Base-by-base conservation (phyloP, 2,888 invertebrate genomes). In the Lagria hirta region DNA sequence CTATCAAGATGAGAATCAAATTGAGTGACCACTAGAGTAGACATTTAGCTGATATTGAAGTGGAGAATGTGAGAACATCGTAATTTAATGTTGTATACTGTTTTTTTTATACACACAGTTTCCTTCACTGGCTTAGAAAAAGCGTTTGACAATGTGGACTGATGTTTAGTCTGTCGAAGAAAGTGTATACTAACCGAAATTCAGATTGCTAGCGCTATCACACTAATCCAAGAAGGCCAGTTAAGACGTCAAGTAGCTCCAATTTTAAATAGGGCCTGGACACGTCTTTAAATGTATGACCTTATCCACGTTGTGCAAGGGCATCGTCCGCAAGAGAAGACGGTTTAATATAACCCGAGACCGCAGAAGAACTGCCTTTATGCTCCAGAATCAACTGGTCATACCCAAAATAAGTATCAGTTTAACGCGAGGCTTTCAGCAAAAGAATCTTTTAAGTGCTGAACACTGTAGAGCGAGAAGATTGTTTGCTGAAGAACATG, bases 401-500 rank as follows among this genome's bases (percentile, higher is more conserved):
- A 28, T 27, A 2, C 12, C 37, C 3, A 41, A 37, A 23, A 22
- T 17, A 26, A 41, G 38, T 3, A 23, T 30, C 22, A 11, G 40
- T 13, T 13, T 7, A 23, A 32, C 24, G 2, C 42, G 21, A 43
- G 29, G 12, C 21, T 8, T 38, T 30, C 23, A 15, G 4, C 20
- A 3, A 17, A 21, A n/a, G n/a, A n/a, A n/a, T n/a, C n/a, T n/a
- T n/a, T n/a, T n/a, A n/a, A n/a, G n/a, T n/a, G n/a, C n/a, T n/a
- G n/a, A n/a, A n/a, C n/a, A n/a, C n/a, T n/a, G n/a, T n/a, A n/a
- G n/a, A n/a, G n/a, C n/a, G n/a, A 12, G 38, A 32, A 27, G 30
- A 5, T 23, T 30, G 14, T 46, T 46, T 32, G 46, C 37, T 27
- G 24, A 34, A 28, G 23, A 49, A 28, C 34, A 41, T 24, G 14